phyloP scores from a whole-genome alignment of 2,888 invertebrate species.

The Microctonus hyperodae region DNA sequence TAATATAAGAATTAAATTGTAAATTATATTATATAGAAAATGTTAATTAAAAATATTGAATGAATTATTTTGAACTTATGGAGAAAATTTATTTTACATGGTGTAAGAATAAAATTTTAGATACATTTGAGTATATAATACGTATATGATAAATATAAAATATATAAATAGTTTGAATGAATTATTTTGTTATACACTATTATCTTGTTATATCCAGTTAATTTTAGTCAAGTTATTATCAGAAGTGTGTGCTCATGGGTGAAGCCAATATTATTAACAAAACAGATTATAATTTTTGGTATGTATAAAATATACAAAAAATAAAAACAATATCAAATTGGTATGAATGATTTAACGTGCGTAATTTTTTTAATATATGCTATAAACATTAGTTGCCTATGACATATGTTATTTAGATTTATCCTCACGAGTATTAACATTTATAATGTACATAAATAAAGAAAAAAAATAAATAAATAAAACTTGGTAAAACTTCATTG shows the following conservation, averaged over 20 bases:
- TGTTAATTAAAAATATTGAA: neutral
- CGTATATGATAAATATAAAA: no score
- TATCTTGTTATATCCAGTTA: neutral
- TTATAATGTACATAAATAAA: neutral
- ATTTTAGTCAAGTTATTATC: conserved; percentile 3
- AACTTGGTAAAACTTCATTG: no score
- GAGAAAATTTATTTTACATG: neutral
- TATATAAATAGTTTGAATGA: neutral
- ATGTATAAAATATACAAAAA: neutral
- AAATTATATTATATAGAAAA: no score
- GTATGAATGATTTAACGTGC: no score
- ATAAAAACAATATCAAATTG: no score
- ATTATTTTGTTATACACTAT: neutral
- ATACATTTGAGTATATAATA: no score
- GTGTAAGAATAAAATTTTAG: neutral
- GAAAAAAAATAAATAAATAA: neutral
- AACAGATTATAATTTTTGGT: neutral
- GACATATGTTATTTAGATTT: no score
- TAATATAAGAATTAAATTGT: no score
- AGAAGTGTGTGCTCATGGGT: neutral
- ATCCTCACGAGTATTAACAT: no score
- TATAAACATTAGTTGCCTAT: no score
- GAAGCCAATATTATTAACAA: neutral
- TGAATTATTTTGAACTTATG: neutral
- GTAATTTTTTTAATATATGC: no score